Conservation (phyloP, 2,113 vertebrate species). For the Podarcis muralis region DNA sequence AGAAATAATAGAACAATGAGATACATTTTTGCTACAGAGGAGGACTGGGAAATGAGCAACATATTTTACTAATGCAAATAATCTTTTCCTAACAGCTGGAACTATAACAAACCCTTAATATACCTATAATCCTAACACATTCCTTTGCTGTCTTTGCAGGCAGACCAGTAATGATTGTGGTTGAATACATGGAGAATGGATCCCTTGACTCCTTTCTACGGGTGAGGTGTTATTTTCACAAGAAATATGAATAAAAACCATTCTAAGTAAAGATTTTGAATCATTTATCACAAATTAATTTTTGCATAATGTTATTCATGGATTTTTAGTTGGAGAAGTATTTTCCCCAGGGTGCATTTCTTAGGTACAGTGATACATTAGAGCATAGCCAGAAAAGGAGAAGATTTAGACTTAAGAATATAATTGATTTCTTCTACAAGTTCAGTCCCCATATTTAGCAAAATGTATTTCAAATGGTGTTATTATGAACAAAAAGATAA, state of each 20-base stretch:
- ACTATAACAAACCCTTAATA: conserved; percentile 46
- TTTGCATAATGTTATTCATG: conserved; percentile 73
- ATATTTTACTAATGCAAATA: conserved; percentile 61
- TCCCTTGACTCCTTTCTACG: conserved; percentile 94
- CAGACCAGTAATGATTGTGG: conserved; percentile 96
- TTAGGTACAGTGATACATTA: conserved; percentile 64
- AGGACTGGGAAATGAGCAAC: conserved; percentile 45
- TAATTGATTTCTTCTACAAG: conserved; percentile 71
- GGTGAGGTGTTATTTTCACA: conserved; percentile 82
- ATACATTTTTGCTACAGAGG: conserved; percentile 35
- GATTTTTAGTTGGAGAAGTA: conserved; percentile 64
- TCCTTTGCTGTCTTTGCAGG: conserved; percentile 83
- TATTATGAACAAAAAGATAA: conserved; percentile 59
- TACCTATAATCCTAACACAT: conserved; percentile 55
- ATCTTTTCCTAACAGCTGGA: conserved; percentile 57
- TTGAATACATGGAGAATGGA: conserved; percentile 97
- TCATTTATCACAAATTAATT: conserved; percentile 77
- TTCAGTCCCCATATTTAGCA: conserved; percentile 55
- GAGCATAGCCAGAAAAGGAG: conserved; percentile 35
- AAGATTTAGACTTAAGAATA: conserved; percentile 59
- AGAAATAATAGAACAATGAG: neutral
- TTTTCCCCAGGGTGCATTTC: conserved; percentile 61
- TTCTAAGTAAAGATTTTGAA: conserved; percentile 73
- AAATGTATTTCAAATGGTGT: conserved; percentile 47
- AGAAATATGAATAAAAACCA: conserved; percentile 72